A percentile compares a stretch with the other conserved stretches of the same genome.
Evolutionary conservation across 2,797 vertebrate species (phyloP).

Genomic region (Buphagus erythrorhynchus): DNA sequence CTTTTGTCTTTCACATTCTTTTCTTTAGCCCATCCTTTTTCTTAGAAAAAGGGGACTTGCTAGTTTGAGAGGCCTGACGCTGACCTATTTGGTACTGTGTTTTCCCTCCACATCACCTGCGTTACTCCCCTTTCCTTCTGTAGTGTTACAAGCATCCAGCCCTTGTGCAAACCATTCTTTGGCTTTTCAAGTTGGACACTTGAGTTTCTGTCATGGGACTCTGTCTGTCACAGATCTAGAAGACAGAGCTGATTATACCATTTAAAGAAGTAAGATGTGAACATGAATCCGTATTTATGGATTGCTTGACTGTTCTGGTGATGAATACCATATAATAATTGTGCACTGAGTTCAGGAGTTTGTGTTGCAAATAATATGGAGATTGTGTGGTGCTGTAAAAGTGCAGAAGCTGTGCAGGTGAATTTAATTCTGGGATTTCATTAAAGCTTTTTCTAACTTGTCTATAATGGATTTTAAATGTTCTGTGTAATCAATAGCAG

Average conservation of each 20-base stretch:
- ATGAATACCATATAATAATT: neutral
- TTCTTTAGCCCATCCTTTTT: neutral
- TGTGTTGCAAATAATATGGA: neutral
- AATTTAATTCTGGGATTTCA: neutral
- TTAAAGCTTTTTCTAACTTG: neutral
- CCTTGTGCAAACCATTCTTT: neutral
- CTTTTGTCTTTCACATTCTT: neutral
- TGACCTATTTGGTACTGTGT: neutral
- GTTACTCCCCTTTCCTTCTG: neutral
- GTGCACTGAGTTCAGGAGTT: neutral
- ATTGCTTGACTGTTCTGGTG: neutral
- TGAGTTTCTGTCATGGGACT: neutral
- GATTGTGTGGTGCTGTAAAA: neutral
- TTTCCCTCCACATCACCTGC: neutral
- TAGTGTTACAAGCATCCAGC: neutral
- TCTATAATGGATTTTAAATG: slow-evolving; percentile 4
- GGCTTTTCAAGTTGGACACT: neutral
- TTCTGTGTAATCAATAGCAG: neutral
- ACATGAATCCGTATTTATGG: neutral
- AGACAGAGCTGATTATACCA: neutral
- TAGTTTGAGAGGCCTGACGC: neutral
- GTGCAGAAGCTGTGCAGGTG: neutral
- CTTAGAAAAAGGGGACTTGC: neutral
- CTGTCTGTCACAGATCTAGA: neutral
- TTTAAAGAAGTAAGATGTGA: neutral